These are phyloP conservation scores for Esox masquinongy DNA, from an alignment of 2,797 vertebrate species.

Conservation along the genomic window DNA sequence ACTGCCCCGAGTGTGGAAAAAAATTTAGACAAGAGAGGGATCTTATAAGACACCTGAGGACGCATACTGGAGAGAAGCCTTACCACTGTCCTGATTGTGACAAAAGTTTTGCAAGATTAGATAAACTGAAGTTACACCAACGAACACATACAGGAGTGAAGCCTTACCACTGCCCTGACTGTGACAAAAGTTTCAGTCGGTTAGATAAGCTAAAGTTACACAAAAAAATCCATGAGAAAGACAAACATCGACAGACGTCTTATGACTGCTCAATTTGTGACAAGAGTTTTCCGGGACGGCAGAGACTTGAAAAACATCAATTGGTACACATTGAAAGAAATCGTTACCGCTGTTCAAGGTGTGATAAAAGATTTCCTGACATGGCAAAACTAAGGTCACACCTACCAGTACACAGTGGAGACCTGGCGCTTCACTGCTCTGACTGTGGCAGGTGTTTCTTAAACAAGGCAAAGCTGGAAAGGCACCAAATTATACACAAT, in stretches of 20 bases:
- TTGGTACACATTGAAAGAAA: neutral
- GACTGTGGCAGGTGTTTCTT: neutral
- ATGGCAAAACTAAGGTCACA: neutral
- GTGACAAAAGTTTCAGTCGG: neutral
- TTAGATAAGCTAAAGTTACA: neutral
- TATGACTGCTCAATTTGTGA: neutral
- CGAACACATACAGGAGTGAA: neutral
- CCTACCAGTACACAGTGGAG: neutral
- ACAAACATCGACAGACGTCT: neutral
- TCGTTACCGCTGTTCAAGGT: neutral
- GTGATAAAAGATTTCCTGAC: conserved; percentile 4
- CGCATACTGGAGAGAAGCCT: neutral
- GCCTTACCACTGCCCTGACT: neutral
- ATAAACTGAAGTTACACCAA: neutral
- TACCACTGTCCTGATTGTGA: neutral
- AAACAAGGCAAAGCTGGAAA: neutral
- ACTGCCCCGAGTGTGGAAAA: neutral
- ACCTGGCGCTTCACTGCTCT: neutral
- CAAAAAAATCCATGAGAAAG: neutral
- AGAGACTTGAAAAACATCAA: neutral
- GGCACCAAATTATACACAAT: neutral
- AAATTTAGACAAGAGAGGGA: neutral
- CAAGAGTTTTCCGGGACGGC: neutral
- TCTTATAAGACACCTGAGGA: neutral
- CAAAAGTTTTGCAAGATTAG: neutral